phyloP scores from a whole-genome alignment of 2,797 vertebrate species.

The Margarornis squamiger region DNA sequence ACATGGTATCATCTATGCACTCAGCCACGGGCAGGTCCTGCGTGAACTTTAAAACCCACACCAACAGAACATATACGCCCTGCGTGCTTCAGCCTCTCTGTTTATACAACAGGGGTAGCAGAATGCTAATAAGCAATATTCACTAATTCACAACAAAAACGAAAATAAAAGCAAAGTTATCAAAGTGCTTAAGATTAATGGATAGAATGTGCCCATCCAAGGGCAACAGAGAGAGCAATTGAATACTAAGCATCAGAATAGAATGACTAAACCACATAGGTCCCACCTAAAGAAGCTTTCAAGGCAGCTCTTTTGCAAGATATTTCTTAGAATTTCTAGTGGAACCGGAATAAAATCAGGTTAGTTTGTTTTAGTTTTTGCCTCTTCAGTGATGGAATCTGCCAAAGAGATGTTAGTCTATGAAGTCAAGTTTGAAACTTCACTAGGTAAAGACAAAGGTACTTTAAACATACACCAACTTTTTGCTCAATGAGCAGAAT shows the following conservation, averaged over 20 bases:
- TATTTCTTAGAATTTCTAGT: not conserved
- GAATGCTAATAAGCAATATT: not conserved
- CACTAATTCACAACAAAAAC: not conserved
- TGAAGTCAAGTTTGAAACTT: not conserved
- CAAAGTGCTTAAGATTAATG: not conserved
- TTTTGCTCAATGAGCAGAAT: not conserved
- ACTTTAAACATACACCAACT: not conserved
- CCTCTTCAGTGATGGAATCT: not conserved
- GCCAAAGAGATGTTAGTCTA: not conserved
- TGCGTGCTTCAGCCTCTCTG: not conserved
- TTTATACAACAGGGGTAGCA: not conserved
- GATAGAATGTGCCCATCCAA: not conserved
- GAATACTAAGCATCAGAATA: not conserved
- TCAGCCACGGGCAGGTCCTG: fast-evolving
- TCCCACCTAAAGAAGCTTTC: not conserved
- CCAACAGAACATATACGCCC: fast-evolving
- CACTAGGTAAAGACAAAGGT: not conserved
- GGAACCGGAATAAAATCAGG: not conserved
- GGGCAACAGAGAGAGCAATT: not conserved
- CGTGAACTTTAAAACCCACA: not conserved
- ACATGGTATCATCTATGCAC: fast-evolving
- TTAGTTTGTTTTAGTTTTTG: not conserved
- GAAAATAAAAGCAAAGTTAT: not conserved
- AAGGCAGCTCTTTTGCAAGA: not conserved
- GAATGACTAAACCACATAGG: not conserved